A percentile compares a stretch with the other conserved stretches of the same genome.
Evolutionary conservation across 2,113 vertebrate species (phyloP).

Genomic region (Rhipidura dahli): DNA sequence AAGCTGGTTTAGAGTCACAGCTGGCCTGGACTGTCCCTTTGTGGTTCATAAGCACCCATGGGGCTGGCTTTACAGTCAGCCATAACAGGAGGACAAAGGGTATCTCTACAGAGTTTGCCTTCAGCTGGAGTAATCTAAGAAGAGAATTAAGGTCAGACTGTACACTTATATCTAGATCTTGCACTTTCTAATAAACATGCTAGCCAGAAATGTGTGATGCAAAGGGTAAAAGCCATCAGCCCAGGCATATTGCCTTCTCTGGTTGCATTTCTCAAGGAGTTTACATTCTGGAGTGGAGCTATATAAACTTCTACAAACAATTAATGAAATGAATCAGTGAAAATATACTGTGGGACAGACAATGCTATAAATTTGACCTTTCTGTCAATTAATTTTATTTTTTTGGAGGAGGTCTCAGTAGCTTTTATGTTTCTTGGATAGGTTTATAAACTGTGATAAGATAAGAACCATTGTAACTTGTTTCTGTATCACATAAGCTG

Average conservation of each 20-base stretch:
- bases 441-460: not conserved
- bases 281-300: not conserved
- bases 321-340: not conserved
- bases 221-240: not conserved
- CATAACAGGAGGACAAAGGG: not conserved
- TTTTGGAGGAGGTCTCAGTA: not conserved
- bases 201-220: not conserved
- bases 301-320: not conserved
- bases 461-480: not conserved
- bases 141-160: not conserved
- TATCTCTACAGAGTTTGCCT: not conserved
- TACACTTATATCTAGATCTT: not conserved
- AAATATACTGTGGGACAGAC: not conserved
- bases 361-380: not conserved
- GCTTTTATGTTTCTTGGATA: not conserved
- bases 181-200: not conserved
- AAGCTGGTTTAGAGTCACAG: not conserved
- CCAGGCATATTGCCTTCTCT: not conserved
- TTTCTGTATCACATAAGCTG: not conserved
- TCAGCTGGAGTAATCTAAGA: not conserved
- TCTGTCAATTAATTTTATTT: not conserved
- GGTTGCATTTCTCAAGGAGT: not conserved
- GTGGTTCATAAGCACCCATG: not conserved
- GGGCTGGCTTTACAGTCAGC: rapidly evolving
- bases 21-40: not conserved